Base-by-base conservation (phyloP, 2,888 invertebrate genomes). In the Xestia c-nigrum region DNA sequence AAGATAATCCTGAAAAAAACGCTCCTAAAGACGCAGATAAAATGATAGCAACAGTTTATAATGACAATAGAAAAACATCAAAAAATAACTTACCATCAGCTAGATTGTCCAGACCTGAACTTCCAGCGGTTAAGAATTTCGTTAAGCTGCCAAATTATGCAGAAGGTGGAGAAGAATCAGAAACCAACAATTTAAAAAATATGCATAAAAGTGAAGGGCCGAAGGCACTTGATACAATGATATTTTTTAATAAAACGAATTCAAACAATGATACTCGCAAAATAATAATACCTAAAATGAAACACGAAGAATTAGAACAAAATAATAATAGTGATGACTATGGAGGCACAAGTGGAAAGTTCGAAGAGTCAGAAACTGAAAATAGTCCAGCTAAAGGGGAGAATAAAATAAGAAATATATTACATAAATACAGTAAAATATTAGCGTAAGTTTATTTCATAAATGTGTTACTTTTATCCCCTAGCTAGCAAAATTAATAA, bases 391-490 rank as follows among this genome's bases (percentile, higher is more conserved):
- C 7, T n/a, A 52, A 47, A 21, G 65, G 75, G 74, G 67, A 77
- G 64, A 87, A 82, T 76, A 84, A 80, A 63, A 82, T 94, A 47
- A 87, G 87, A 57, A 90, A 90, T 80, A 90, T 96, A 67, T 88
- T 95, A 74, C 86, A 92, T 46, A 96, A 95, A 85, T 95, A 94
- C 72, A 91, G 90, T 52, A 90, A 87, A 74, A 87, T 91, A n/a
- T 85, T 93, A 69, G 87, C 87, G 95, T 95, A 86, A 82, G 88
- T 87, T 16, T 38, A 40, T 31, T 77, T 83, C 1, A 19, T 52
- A n/a, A 16, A 16, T 9, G 0, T n/a, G 5, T 6, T 16, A 47
- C 19, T 31, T 38, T 21, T 9, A 43, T 9, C 43, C 9, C 1
- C 43, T 64, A 40, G 57, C 57, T 21, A 43, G 31, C 24, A 7